phyloP scores from a whole-genome alignment of 2,888 invertebrate genomes.

The Alentia gelatinosa region DNA sequence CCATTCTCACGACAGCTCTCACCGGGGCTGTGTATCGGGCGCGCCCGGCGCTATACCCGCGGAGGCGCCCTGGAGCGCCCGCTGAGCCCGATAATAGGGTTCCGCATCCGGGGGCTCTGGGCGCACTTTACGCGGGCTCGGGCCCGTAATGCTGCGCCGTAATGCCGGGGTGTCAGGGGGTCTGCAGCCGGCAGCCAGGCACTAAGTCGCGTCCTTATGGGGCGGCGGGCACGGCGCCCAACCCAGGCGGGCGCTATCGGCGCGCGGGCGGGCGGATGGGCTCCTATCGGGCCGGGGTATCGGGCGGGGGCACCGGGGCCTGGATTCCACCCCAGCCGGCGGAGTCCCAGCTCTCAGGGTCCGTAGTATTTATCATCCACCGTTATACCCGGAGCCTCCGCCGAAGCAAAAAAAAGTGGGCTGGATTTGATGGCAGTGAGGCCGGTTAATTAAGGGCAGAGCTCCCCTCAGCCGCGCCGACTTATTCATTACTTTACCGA shows the following conservation, averaged over 20 bases:
- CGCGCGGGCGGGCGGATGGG: not conserved
- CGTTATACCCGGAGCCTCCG: too few species aligned
- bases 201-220: slow-evolving; percentile 42
- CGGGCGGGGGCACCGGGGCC: not conserved
- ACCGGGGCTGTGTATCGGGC: not conserved
- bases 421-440: slow-evolving; percentile 35
- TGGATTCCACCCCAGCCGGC: slow-evolving; percentile 2
- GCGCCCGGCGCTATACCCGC: not conserved
- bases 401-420: slow-evolving; percentile 18
- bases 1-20: slow-evolving; percentile 9
- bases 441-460: slow-evolving; percentile 30
- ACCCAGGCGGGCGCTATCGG: not conserved
- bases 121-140: slow-evolving; percentile 21
- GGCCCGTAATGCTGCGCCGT: slow-evolving; percentile 6
- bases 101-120: slow-evolving; percentile 34
- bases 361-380: slow-evolving; percentile 40
- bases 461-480: not conserved
- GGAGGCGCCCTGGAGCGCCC: not conserved
- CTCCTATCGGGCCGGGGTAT: not conserved
- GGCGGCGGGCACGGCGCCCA: not conserved
- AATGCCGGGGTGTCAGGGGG: slow-evolving; percentile 43
- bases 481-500: slow-evolving; percentile 52
- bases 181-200: not conserved
- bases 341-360: not conserved
- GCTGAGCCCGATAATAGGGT: slow-evolving; percentile 43